Base-by-base conservation (phyloP, 2,113 vertebrate species). In the Haemorhous mexicanus region DNA sequence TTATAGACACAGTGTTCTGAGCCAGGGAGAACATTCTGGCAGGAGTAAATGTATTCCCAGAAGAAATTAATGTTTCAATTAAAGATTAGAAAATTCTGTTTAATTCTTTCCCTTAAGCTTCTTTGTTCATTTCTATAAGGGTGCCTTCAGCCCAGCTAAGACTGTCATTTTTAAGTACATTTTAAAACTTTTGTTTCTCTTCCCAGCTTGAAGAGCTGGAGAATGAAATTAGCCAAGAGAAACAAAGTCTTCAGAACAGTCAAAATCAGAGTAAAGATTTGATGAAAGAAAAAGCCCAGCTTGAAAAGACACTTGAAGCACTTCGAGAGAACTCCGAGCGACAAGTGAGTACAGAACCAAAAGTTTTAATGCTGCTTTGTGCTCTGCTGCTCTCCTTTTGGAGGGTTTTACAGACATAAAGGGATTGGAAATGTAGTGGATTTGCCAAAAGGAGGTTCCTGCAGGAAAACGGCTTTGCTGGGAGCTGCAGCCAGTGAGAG, bases 251-350 rank as follows among this genome's bases (percentile, higher is more conserved):
- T 83, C 98, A 98, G 92, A 98, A 98, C 66, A 98, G 98, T 21
- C 99, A 99, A 90, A 98, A 97, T 62, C 98, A 99, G 94, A 99
- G 98, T 82, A 98, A 98, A 32, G 99, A 99, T 96, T 97, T 99
- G 97, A 98, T 99, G 98, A 99, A 99, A 96, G 99, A 99, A 93
- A 99, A 99, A 95, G 98, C 98, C 43, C 98, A 99, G 84, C 98
- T 99, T 97, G 99, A 99, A 98, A 99, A 99, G 95, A 98, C 98
- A 17, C 98, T 99, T 87, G 99, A 99, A 97, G 98, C 98, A 6
- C 98, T 99, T 53, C 96, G 97, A 87, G 99, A 99, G 97, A 99
- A 99, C 97, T 99, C 99, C 0, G 99, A 99, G 90, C 98, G 99
- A 98, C 99, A 99, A 98, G 99, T 99, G 97, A 67, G 95, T 94